Evolutionary conservation across 2,113 vertebrate genomes (phyloP).

Genomic region (Sphyrna mokarran): DNA sequence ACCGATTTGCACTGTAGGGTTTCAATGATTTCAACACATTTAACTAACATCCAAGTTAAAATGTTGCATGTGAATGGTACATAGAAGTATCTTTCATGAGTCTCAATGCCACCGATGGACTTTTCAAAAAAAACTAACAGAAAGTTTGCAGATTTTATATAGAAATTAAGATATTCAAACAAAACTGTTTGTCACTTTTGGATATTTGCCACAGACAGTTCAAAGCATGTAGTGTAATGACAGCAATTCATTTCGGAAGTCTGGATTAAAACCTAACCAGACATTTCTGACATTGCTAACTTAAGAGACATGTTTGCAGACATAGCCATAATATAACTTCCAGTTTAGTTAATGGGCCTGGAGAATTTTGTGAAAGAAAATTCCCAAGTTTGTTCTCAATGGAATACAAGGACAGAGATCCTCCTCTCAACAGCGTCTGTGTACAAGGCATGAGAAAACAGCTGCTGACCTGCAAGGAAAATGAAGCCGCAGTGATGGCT

Average conservation of each 20-base stretch:
- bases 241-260: conserved; percentile 14
- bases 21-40: neutral
- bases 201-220: neutral
- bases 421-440: neutral
- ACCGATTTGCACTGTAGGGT: too few relatives aligned
- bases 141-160: neutral
- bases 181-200: neutral
- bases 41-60: neutral
- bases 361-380: neutral
- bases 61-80: neutral
- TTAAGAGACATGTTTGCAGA: neutral
- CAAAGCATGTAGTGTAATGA: neutral
- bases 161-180: neutral
- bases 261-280: neutral
- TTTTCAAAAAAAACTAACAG: neutral
- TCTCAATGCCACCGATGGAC: neutral
- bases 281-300: neutral
- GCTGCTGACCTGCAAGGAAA: neutral
- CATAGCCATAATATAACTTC: neutral
- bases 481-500: neutral
- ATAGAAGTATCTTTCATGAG: neutral
- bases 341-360: neutral
- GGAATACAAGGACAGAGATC: neutral
- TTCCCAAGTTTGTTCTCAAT: neutral
- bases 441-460: neutral